Conservation (phyloP, 2,113 vertebrate genomes). For the Strigops habroptila region DNA sequence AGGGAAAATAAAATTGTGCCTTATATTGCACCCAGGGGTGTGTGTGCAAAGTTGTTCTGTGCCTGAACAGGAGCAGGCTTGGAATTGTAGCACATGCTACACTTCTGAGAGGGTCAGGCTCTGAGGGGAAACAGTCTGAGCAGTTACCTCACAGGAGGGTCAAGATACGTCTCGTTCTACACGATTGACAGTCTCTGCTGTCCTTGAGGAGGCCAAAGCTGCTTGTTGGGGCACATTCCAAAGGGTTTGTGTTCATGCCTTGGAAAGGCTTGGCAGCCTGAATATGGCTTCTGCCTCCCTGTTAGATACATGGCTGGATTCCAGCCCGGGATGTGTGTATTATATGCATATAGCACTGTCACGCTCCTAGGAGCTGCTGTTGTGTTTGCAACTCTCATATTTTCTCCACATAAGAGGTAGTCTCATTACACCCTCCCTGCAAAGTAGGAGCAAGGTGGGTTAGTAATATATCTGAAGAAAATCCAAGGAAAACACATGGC, state of each 20-base stretch:
- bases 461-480: not conserved
- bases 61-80: not conserved
- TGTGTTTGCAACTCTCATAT: not conserved
- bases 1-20: constrained; percentile 41
- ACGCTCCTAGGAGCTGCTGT: not conserved
- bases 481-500: not conserved
- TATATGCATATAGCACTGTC: not conserved
- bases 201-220: not conserved
- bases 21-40: not conserved
- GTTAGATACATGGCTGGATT: not conserved
- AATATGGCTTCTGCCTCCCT: not conserved
- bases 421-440: not conserved
- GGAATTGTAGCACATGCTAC: not conserved
- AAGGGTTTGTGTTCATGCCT: not conserved
- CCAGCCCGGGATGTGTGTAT: not conserved
- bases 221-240: not conserved
- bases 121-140: not conserved
- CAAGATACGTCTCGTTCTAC: not conserved
- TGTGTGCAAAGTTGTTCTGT: not conserved
- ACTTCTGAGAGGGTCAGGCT: not conserved
- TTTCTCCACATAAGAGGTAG: not conserved
- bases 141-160: not conserved
- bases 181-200: not conserved
- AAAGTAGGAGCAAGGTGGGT: not conserved
- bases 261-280: not conserved